Evolutionary conservation across 2,888 invertebrate genomes (phyloP).

Genomic region (Caradrina kadenii): DNA sequence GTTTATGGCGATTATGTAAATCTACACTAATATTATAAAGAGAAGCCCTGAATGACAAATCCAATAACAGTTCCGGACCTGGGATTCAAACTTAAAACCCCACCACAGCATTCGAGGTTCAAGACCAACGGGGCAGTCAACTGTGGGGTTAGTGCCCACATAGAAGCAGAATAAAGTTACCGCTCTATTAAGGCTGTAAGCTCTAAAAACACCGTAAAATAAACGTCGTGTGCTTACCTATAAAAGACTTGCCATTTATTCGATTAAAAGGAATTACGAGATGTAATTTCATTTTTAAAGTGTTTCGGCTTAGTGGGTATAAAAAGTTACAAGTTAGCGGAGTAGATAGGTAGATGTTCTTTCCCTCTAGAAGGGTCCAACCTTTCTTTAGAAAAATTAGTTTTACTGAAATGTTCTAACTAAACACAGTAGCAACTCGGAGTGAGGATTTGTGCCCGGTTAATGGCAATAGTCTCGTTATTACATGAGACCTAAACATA

Average conservation of each 20-base stretch:
- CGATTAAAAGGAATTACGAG: slow-evolving; percentile 42
- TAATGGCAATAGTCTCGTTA: too few relatives aligned
- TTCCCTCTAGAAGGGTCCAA: not conserved
- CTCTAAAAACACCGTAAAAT: slow-evolving; percentile 57
- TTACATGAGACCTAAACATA: too few relatives aligned
- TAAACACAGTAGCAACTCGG: too few relatives aligned
- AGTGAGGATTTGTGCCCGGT: too few relatives aligned
- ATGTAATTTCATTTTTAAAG: slow-evolving; percentile 25
- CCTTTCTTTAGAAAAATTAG: too few relatives aligned
- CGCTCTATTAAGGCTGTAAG: slow-evolving; percentile 52
- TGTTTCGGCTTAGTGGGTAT: not conserved
- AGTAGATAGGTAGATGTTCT: not conserved
- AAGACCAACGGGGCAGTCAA: not conserved
- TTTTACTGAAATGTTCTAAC: too few relatives aligned
- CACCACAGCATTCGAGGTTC: too few relatives aligned
- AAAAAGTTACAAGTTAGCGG: not conserved
- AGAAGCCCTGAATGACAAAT: too few relatives aligned
- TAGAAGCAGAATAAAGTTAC: slow-evolving; percentile 48
- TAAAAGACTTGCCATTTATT: slow-evolving; percentile 44
- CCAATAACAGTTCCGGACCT: too few relatives aligned
- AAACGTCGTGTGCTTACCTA: slow-evolving; percentile 30
- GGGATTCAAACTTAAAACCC: too few relatives aligned
- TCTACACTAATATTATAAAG: too few relatives aligned
- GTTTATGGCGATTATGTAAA: too few relatives aligned
- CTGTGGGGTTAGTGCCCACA: slow-evolving; percentile 49